A percentile compares a stretch with the other conserved stretches of the same genome.
These are phyloP conservation scores for Triplophysa tibetana DNA, from an alignment of 2,113 vertebrate genomes.

Conservation along the genomic window DNA sequence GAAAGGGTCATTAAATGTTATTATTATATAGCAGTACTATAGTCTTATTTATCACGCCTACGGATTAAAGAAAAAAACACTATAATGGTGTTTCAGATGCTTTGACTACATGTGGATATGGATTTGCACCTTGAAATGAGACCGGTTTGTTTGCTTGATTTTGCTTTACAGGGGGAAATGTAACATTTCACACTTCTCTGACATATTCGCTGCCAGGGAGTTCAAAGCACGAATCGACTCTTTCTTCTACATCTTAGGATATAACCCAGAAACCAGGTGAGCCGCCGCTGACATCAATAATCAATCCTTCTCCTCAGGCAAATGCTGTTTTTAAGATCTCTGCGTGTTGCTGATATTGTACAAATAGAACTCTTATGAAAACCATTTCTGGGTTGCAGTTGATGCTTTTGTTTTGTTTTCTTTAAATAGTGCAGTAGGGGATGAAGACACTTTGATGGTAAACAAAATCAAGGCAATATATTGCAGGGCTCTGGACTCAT, in stretches of 20 bases:
- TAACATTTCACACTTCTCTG: constrained; percentile 99
- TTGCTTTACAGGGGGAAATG: constrained; percentile 91
- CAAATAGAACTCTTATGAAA: constrained; percentile 8
- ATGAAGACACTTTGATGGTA: not conserved
- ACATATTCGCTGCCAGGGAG: constrained; percentile 99
- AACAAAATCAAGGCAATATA: not conserved
- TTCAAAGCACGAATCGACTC: constrained; percentile 98
- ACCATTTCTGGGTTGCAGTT: not conserved
- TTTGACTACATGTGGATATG: constrained; percentile 2
- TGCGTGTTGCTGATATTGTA: not conserved
- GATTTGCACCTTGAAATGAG: not conserved
- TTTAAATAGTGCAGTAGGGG: not conserved
- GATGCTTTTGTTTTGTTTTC: not conserved
- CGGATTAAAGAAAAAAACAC: not conserved
- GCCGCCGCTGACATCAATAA: constrained; percentile 51
- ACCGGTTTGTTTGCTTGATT: constrained; percentile 50
- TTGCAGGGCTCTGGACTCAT: no score
- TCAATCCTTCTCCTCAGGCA: not conserved
- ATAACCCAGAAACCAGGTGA: constrained; percentile 99
- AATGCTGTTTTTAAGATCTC: constrained; percentile 6
- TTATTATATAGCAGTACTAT: not conserved
- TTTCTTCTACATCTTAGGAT: constrained; percentile 99
- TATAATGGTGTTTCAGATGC: not conserved
- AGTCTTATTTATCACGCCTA: not conserved
- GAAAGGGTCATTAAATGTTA: constrained; percentile 39